A percentile compares a stretch with the other conserved stretches of the same genome.
Evolutionary conservation across 2,888 invertebrate species (phyloP).

Genomic region (Tachystola acroxantha): DNA sequence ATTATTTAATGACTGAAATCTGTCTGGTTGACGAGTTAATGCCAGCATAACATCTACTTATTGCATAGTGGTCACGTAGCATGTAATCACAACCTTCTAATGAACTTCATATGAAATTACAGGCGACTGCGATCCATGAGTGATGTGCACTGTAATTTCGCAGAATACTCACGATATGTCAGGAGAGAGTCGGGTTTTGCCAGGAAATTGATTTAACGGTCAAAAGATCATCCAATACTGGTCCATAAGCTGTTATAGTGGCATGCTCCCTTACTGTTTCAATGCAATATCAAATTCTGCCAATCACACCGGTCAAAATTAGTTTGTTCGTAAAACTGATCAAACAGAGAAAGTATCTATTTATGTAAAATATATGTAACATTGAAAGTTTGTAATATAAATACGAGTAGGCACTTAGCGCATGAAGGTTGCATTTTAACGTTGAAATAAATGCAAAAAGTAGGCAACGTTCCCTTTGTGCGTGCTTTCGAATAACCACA

Average conservation of each 20-base stretch:
- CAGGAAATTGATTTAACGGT: conserved; percentile 1
- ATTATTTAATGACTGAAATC: background rate
- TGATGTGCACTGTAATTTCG: background rate
- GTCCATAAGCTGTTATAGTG: no score
- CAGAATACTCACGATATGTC: background rate
- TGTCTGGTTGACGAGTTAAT: conserved; percentile 2
- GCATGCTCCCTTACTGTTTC: background rate
- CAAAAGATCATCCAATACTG: background rate
- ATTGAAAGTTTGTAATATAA: no score
- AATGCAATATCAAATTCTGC: conserved; percentile 16
- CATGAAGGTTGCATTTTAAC: no score
- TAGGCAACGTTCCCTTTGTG: conserved; percentile 27
- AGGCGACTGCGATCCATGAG: background rate
- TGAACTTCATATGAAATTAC: conserved; percentile 4
- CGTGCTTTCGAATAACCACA: conserved; percentile 30
- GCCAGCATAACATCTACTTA: background rate
- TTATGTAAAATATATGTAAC: no score
- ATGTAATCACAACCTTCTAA: conserved; percentile 1
- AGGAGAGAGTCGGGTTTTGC: background rate
- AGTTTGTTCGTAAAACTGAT: conserved; percentile 5
- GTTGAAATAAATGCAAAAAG: conserved; percentile 5
- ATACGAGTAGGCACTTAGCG: no score
- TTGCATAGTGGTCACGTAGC: conserved; percentile 1
- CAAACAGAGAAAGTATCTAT: background rate
- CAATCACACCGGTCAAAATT: conserved; percentile 17